Percentiles rank a stretch among this genome's conserved stretches.
Conservation (phyloP, 2,797 vertebrate species). For the Linurgus olivaceus region DNA sequence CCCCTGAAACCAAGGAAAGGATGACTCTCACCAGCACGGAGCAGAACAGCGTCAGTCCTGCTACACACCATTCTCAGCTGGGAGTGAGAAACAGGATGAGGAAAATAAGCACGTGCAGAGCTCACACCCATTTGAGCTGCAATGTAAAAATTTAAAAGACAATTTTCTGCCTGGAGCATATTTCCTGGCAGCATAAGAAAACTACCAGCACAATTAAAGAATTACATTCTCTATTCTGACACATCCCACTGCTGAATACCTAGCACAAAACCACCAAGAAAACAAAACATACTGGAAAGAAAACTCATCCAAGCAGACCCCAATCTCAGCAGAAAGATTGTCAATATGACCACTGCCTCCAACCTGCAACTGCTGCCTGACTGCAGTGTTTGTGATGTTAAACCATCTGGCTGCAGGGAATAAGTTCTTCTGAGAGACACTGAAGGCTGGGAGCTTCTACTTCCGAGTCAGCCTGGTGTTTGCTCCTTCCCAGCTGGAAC, state of each 20-base stretch:
- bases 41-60: background rate
- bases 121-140: background rate
- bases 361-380: background rate
- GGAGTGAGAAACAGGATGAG: background rate
- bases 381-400: background rate
- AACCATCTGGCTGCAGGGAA: background rate
- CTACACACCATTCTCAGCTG: background rate
- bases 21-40: background rate
- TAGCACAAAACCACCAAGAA: background rate
- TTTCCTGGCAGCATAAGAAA: background rate
- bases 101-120: background rate
- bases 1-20: background rate
- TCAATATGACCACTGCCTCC: background rate
- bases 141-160: background rate
- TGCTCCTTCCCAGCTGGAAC: slow-evolving; percentile 8
- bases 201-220: background rate
- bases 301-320: background rate
- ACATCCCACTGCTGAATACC: background rate
- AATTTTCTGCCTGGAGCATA: background rate
- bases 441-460: background rate
- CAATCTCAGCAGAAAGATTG: background rate
- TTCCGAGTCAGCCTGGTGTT: background rate
- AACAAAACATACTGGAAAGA: background rate
- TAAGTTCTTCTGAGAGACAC: background rate
- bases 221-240: background rate